These are phyloP conservation scores for Diadema setosum DNA, from an alignment of 35 echinoderm and acorn worm species.

Conservation along the genomic window DNA sequence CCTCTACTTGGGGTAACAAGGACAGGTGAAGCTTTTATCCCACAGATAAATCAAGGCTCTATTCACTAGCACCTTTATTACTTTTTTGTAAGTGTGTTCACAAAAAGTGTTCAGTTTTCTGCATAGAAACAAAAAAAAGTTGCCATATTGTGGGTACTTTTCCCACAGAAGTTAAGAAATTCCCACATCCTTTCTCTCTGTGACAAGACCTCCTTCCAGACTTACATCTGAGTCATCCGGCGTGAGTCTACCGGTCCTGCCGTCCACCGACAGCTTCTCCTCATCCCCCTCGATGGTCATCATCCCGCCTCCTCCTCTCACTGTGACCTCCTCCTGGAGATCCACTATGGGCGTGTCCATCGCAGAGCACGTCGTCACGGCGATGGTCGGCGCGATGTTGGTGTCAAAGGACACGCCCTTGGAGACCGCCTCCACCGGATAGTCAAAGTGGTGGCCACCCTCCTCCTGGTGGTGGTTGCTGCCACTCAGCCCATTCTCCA, in stretches of 20 bases:
- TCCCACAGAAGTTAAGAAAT: too few species aligned
- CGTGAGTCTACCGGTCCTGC: background rate
- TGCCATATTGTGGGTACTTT: too few species aligned
- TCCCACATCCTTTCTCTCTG: too few species aligned
- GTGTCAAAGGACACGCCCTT: background rate
- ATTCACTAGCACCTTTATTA: too few species aligned
- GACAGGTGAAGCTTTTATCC: too few species aligned
- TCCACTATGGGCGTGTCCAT: too few species aligned
- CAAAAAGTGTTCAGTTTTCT: too few species aligned
- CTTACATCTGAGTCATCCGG: conserved; percentile 5
- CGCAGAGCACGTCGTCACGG: conserved; percentile 20
- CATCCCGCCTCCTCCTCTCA: background rate
- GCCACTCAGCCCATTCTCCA: background rate
- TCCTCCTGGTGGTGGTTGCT: background rate
- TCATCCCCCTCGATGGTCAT: background rate
- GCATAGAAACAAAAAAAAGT: too few species aligned
- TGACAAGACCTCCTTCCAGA: too few species aligned
- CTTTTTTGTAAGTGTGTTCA: too few species aligned
- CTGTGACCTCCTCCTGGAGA: background rate
- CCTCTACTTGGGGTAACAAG: too few species aligned
- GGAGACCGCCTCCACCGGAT: background rate
- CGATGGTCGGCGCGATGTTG: conserved; percentile 6
- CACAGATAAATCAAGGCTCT: too few species aligned
- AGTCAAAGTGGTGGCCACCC: background rate
- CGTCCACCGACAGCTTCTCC: background rate